Base-by-base conservation (phyloP, 2,113 vertebrate genomes). In the Naja naja region DNA sequence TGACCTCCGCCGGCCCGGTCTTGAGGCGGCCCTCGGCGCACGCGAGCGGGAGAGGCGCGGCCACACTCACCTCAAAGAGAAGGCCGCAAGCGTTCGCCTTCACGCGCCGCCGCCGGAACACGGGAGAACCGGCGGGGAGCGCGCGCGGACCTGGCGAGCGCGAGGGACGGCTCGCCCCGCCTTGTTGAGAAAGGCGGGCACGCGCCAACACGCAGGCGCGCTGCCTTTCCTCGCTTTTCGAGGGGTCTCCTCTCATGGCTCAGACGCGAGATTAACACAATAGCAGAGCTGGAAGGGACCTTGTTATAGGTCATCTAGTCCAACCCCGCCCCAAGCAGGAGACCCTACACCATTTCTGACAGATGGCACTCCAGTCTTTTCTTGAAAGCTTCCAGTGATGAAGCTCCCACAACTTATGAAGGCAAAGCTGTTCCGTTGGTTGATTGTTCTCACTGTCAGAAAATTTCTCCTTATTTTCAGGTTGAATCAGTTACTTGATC, bases 11-110 rank as follows among this genome's bases (percentile, higher is more conserved):
- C 18, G 74, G 16, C 6, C 74, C 18, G 69, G 69, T n/a, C 69
- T 34, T 39, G n/a, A 20, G 18, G 69, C 64, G 64, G 5, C 2
- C n/a, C 69, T 39, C n/a, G 2, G n/a, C 87, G 3, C 53, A 53
- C 2, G 1, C 8, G 52, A 54, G 43, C 58, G 8, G 11, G 43
- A 30, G 89, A n/a, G 20, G 23, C 55, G 39, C 39, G 39, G 2
- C 43, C 25, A 89, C n/a, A 86, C 92, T 93, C 92, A 93, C 92
- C 92, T 90, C 56, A 43, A 34, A 54, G 22, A 89, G n/a, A 69
- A 89, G 92, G 87, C 92, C 91, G 64, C 60, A 87, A 87, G 20
- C 91, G 64, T 4, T 8, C 58, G 87, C 86, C 91, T 8, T 45
- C 91, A 89, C 60, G 34, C 87, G 87, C 87, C 91, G 47, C 47